These are phyloP conservation scores for Grammomys dolichurus DNA, from an alignment of 2,113 vertebrate genomes.

Conservation along the genomic window DNA sequence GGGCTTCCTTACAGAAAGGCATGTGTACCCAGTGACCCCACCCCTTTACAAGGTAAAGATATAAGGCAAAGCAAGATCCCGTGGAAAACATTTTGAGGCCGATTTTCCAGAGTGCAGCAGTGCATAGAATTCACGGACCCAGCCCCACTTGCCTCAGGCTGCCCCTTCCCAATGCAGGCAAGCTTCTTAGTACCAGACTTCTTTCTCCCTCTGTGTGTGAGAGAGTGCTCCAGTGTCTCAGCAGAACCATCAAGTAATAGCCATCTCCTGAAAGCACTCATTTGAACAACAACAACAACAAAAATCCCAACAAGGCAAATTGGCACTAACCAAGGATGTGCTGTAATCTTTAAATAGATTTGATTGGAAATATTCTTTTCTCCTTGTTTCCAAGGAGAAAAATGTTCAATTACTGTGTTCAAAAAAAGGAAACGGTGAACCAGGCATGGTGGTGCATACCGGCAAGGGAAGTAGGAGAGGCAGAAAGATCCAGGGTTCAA, in stretches of 20 bases:
- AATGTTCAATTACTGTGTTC: neutral
- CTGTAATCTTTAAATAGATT: constrained; percentile 22
- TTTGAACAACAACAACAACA: neutral
- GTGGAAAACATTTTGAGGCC: neutral
- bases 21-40: neutral
- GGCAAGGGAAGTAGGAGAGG: neutral
- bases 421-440: constrained; percentile 33
- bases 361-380: neutral
- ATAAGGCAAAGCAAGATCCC: neutral
- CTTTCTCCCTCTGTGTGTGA: constrained; percentile 44
- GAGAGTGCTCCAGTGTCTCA: constrained; percentile 56
- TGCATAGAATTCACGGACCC: neutral
- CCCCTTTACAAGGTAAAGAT: neutral
- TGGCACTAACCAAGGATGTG: neutral
- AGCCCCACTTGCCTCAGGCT: neutral
- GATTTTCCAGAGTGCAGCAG: neutral
- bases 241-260: neutral
- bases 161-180: neutral
- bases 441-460: neutral
- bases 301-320: neutral
- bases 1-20: neutral
- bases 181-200: neutral
- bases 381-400: constrained; percentile 22
- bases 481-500: neutral
- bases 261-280: neutral